A percentile compares a stretch with the other conserved stretches of the same genome.
Evolutionary conservation across 2,113 vertebrate species (phyloP).

Genomic region (Aepyceros melampus): DNA sequence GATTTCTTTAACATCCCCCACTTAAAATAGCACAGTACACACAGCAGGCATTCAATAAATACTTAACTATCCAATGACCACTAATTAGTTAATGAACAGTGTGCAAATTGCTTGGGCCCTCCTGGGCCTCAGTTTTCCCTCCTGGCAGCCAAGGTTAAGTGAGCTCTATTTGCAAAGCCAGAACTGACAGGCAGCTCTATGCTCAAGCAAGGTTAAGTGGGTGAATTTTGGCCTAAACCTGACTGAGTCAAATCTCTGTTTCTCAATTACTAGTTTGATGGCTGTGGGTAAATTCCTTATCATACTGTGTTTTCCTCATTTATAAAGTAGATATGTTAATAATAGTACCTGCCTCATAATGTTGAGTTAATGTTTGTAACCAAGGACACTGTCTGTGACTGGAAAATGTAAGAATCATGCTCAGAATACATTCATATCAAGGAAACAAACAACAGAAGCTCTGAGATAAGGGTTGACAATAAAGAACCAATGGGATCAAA

Average conservation of each 20-base stretch:
- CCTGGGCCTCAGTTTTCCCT: background rate
- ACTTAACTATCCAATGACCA: background rate
- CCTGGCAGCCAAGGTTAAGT: background rate
- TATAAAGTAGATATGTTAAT: constrained; percentile 1
- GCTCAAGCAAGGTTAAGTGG: background rate
- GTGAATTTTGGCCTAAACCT: background rate
- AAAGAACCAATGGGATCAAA: background rate
- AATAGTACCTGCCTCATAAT: background rate
- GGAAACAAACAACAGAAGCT: background rate
- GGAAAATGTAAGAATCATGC: background rate
- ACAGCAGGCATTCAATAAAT: background rate
- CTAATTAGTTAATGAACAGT: background rate
- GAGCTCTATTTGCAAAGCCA: background rate
- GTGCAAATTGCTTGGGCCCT: background rate
- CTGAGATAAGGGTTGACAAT: background rate
- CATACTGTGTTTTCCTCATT: background rate
- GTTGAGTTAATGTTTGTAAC: background rate
- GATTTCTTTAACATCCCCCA: background rate
- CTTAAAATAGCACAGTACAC: background rate
- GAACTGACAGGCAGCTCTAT: background rate
- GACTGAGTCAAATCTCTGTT: background rate
- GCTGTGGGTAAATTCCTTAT: background rate
- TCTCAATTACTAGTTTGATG: background rate
- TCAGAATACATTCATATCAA: background rate
- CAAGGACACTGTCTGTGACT: background rate